These are phyloP conservation scores for Actenoides lindsayi DNA, from an alignment of 2,113 vertebrate species.

Conservation along the genomic window DNA sequence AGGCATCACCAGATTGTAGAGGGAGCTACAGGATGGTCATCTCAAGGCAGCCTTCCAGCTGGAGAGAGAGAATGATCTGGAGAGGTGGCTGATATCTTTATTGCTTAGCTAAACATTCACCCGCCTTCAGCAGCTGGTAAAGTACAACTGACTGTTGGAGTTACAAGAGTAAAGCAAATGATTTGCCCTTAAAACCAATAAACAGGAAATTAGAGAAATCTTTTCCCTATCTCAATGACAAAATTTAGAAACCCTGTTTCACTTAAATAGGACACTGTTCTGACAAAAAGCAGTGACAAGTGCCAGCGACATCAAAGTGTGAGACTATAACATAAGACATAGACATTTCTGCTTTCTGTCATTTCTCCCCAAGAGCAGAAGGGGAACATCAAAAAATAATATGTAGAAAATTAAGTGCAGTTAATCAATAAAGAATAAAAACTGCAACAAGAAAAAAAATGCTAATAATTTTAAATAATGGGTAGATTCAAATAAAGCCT, in stretches of 20 bases:
- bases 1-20: constrained; percentile 28
- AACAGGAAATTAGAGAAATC: neutral
- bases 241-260: neutral
- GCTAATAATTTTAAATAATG: neutral
- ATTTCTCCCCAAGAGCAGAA: neutral
- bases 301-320: neutral
- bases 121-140: neutral
- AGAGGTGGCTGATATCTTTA: neutral
- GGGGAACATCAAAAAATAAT: neutral
- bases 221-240: neutral
- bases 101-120: neutral
- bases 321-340: neutral
- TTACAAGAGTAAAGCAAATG: neutral
- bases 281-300: neutral
- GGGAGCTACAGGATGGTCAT: neutral
- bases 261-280: neutral
- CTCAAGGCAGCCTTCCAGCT: neutral
- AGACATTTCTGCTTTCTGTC: neutral
- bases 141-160: neutral
- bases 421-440: neutral
- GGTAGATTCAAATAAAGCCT: neutral
- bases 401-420: neutral
- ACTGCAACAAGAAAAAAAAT: neutral
- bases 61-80: neutral
- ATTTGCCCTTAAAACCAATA: neutral